Percentiles rank a stretch among this genome's conserved stretches.
Evolutionary conservation across 2,888 invertebrate species (phyloP).

Genomic region (Boloria euphrosyne): DNA sequence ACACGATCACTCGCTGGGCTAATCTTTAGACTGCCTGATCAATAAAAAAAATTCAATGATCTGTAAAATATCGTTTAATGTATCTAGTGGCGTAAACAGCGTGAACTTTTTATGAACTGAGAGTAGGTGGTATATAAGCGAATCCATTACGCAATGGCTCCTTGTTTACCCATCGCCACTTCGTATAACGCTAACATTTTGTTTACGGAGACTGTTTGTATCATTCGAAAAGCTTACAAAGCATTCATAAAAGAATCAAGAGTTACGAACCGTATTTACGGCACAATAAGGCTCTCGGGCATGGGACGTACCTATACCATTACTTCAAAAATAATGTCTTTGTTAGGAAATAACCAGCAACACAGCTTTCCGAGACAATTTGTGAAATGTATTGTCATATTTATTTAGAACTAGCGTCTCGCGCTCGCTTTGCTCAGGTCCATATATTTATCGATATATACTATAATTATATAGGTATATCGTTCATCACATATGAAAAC

Average conservation of each 20-base stretch:
- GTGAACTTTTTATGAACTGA: constrained; percentile 13
- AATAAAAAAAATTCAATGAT: background rate
- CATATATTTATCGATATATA: no score
- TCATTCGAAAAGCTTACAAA: constrained; percentile 27
- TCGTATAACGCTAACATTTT: constrained; percentile 30
- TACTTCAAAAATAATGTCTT: constrained; percentile 20
- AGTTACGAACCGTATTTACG: constrained; percentile 23
- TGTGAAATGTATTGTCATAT: constrained; percentile 10
- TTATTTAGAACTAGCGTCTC: background rate
- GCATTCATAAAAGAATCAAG: constrained; percentile 18
- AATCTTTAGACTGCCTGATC: no score
- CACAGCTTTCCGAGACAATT: constrained; percentile 6
- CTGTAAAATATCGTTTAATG: background rate
- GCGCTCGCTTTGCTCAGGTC: no score
- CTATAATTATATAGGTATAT: no score
- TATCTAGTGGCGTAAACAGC: constrained; percentile 1
- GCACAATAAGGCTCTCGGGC: background rate
- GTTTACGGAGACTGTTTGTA: constrained; percentile 35
- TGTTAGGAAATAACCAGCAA: constrained; percentile 21
- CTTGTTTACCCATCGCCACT: constrained; percentile 30
- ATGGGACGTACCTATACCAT: background rate
- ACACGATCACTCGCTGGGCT: no score
- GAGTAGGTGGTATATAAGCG: constrained; percentile 24
- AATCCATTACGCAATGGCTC: constrained; percentile 30
- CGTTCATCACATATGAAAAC: no score